These are phyloP conservation scores for Tyto alba DNA, from an alignment of 2,113 vertebrate species.

Conservation along the genomic window DNA sequence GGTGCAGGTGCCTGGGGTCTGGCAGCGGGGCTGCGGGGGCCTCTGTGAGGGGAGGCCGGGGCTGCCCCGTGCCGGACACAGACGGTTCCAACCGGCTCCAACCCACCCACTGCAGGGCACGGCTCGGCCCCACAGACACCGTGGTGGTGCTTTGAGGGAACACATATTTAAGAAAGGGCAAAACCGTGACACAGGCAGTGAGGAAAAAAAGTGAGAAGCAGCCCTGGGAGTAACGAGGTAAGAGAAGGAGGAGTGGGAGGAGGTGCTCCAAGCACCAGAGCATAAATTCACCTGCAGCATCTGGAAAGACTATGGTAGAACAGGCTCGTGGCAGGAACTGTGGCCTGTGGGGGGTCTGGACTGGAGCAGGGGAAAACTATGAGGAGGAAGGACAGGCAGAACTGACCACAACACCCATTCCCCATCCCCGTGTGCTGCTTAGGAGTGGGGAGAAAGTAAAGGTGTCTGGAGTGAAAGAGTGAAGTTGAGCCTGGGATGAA, in stretches of 20 bases:
- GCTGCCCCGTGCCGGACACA: fast-evolving
- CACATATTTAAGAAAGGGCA: background rate
- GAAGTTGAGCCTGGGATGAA: background rate
- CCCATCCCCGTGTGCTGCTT: background rate
- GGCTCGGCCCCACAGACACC: fast-evolving
- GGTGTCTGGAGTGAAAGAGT: background rate
- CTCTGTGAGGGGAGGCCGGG: background rate
- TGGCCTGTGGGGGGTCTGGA: fast-evolving
- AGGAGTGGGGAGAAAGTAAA: background rate
- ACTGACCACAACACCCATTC: background rate
- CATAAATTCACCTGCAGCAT: background rate
- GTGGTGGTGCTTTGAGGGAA: fast-evolving
- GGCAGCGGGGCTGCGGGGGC: fast-evolving
- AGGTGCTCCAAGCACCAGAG: background rate
- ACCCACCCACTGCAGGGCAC: fast-evolving
- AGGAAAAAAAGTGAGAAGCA: background rate
- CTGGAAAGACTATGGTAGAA: background rate
- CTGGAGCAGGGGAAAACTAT: background rate
- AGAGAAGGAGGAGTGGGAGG: background rate
- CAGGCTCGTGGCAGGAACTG: background rate
- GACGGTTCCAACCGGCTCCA: background rate
- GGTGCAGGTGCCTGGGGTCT: fast-evolving
- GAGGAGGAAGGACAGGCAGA: background rate
- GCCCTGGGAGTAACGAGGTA: fast-evolving
- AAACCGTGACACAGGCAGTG: background rate